A percentile compares a stretch with the other conserved stretches of the same genome.
phyloP scores from a whole-genome alignment of 2,888 invertebrate species.

The Sepiola atlantica region DNA sequence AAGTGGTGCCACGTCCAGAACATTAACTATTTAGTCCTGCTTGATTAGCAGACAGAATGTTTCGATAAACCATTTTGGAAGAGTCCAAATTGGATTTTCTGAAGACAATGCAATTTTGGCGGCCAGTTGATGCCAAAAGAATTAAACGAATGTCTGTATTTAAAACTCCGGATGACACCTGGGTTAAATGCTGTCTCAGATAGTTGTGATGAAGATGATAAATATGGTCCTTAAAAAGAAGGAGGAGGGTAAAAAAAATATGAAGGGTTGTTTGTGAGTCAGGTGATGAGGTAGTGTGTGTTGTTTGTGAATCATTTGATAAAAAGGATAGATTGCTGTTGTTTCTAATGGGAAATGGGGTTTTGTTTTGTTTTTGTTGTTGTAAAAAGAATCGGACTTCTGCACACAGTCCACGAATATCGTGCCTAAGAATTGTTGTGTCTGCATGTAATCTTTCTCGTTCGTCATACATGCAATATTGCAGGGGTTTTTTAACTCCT shows the following conservation, averaged over 20 bases:
- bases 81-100: conserved; percentile 6
- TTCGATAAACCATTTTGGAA: neutral
- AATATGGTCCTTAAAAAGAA: neutral
- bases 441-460: too few species aligned
- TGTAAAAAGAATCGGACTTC: too few species aligned
- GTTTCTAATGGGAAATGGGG: neutral
- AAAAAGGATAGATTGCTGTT: too few species aligned
- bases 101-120: neutral
- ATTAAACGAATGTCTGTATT: neutral
- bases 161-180: neutral
- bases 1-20: neutral
- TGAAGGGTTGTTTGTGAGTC: neutral
- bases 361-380: neutral
- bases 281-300: neutral
- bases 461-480: too few species aligned
- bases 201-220: neutral
- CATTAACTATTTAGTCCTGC: neutral
- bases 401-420: too few species aligned
- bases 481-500: too few species aligned
- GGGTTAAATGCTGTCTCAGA: neutral
- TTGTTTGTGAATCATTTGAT: neutral
- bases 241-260: neutral
- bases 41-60: neutral
- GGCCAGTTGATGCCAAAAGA: neutral
- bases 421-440: too few species aligned